Base-by-base conservation (phyloP, 2,888 invertebrate genomes). In the Orthosia gothica region DNA sequence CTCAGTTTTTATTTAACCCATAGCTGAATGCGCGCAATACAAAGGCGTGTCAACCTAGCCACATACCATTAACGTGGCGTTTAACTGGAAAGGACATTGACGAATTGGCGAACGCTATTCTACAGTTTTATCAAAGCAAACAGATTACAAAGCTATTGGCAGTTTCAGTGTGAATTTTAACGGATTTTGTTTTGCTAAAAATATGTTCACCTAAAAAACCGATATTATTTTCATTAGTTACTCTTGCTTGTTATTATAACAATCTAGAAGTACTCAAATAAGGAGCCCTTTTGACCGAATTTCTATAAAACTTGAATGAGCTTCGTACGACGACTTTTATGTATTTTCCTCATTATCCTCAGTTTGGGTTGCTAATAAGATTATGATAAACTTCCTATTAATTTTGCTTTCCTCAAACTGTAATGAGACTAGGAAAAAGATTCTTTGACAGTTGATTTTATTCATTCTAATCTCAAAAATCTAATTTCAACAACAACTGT, bases 1-100 rank as follows among this genome's bases (percentile, higher is more conserved):
- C 89, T 79, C 87, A 85, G 92, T 93, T 94, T 93, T 94, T 94
- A 94, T 94, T 93, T 93, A 92, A 91, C 91, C 89, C 90, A 89
- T 90, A 89, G 93, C 92, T 92, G 92, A 93, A 93, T 93, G 89
- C 91, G 89, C 90, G 89, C 89, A 89, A 91, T 91, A 94, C 93
- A 94, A 94, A 94, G 91, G 91, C 91, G 89, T 92, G 93, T 92
- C 93, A 93, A 92, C 91, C 88, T 86, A 89, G 87, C 83, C 79
- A 84, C 69, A 80, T 82, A 76, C 73, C 84, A 80, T 73, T 74
- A 84, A 84, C 74, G 71, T 85, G 71, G 45, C 47, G 50, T 62
- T 54, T 65, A 23, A 55, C 89, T 88, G 74, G 90, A 91, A 81
- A 75, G 57, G 84, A 62, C 79, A 79, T 54, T 80, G 76, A 76